A percentile compares a stretch with the other conserved stretches of the same genome.
phyloP scores from a whole-genome alignment of 2,888 invertebrate species.

The Boloria euphrosyne region DNA sequence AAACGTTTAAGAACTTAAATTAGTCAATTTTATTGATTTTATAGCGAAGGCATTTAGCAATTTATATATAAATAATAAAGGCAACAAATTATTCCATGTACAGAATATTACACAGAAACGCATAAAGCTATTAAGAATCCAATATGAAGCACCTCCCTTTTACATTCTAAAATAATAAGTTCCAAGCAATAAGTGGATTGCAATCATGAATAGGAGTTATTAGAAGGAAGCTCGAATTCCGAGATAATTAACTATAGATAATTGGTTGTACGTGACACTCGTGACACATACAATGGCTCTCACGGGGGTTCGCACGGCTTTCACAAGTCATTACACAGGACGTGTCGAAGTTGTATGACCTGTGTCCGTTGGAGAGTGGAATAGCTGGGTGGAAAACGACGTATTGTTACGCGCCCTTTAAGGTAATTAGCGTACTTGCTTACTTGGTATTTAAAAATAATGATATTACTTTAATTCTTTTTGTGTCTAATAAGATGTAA shows the following conservation, averaged over 20 bases:
- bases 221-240: constrained; percentile 26
- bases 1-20: too few relatives aligned
- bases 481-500: too few relatives aligned
- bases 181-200: not conserved
- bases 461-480: too few relatives aligned
- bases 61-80: not conserved
- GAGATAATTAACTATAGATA: constrained; percentile 63
- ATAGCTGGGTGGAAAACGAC: constrained; percentile 8
- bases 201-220: constrained; percentile 10
- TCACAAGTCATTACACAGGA: constrained; percentile 71
- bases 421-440: constrained; percentile 2
- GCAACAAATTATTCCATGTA: not conserved
- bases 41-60: not conserved
- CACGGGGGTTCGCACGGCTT: constrained; percentile 69
- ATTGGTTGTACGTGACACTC: constrained; percentile 59
- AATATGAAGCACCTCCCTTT: not conserved
- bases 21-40: too few relatives aligned
- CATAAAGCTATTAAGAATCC: too few relatives aligned
- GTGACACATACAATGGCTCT: constrained; percentile 32
- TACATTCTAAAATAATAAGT: not conserved
- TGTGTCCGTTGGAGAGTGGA: constrained; percentile 15
- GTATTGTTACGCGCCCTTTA: constrained; percentile 16
- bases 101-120: not conserved
- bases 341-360: constrained; percentile 45
- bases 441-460: too few relatives aligned